Conservation (phyloP, 2,797 vertebrate species). For the Gobio occitaniae region DNA sequence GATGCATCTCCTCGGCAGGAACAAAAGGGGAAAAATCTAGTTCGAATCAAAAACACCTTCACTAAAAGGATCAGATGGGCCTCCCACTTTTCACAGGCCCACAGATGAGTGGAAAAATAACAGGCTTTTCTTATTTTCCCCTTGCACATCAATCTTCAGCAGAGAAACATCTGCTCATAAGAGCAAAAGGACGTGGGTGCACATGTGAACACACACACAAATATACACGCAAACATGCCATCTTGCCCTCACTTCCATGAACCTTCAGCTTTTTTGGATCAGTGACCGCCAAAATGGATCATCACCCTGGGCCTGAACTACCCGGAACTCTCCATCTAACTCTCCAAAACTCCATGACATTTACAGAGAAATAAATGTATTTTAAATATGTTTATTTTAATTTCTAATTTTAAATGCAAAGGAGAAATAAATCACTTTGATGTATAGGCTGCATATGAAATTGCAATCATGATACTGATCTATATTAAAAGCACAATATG, state of each 20-base stretch:
- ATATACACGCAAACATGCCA: not conserved
- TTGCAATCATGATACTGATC: not conserved
- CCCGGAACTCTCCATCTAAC: not conserved
- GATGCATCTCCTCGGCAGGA: constrained; percentile 76
- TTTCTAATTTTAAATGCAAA: not conserved
- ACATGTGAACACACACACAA: constrained; percentile 13
- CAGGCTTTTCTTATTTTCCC: constrained; percentile 58
- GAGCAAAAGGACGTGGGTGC: constrained; percentile 35
- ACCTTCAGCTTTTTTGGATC: constrained; percentile 8
- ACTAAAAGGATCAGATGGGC: constrained; percentile 62
- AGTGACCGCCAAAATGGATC: constrained; percentile 1
- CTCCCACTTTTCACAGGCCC: constrained; percentile 61
- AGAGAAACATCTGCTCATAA: constrained; percentile 62
- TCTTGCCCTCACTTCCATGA: constrained; percentile 2
- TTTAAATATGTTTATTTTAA: not conserved
- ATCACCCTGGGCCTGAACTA: not conserved
- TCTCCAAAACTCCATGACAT: not conserved
- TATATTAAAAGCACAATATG: no score
- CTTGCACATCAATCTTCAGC: constrained; percentile 68
- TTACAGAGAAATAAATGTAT: not conserved
- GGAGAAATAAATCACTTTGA: not conserved
- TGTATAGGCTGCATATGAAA: not conserved
- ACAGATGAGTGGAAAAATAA: constrained; percentile 65
- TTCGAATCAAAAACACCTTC: constrained; percentile 61
- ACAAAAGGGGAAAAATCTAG: constrained; percentile 70